Conservation (phyloP, 2,113 vertebrate genomes). For the Clarias batrachus region DNA sequence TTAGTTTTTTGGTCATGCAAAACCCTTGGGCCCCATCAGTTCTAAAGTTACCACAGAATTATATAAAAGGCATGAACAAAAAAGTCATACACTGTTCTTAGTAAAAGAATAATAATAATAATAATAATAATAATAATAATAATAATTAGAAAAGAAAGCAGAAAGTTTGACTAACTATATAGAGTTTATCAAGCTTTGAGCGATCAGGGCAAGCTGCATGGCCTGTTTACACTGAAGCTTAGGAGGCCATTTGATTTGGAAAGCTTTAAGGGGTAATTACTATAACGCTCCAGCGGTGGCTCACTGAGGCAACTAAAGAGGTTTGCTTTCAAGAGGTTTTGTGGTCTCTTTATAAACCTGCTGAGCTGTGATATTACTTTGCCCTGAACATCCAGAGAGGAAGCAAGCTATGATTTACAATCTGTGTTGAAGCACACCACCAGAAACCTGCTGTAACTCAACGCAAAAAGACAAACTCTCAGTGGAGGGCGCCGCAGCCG, state of each 20-base stretch:
- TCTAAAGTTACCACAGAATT: background rate
- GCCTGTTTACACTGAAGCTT: constrained; percentile 54
- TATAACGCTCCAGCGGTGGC: constrained; percentile 43
- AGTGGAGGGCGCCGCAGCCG: constrained; percentile 57
- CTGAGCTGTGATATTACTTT: constrained; percentile 41
- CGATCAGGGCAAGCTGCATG: constrained; percentile 32
- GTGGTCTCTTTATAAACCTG: constrained; percentile 41
- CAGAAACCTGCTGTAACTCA: constrained; percentile 65
- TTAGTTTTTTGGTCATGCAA: constrained; percentile 7
- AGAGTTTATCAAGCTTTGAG: constrained; percentile 26
- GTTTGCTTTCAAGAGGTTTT: constrained; percentile 29
- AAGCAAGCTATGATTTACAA: constrained; percentile 44
- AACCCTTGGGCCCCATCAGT: background rate
- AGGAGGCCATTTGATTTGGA: constrained; percentile 54
- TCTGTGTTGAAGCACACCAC: constrained; percentile 14
- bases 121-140: too few relatives aligned
- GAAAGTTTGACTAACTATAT: constrained; percentile 15
- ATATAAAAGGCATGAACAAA: background rate
- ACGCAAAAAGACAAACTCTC: constrained; percentile 61
- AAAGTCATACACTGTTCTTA: background rate
- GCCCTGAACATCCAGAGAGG: constrained; percentile 6
- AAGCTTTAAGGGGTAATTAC: constrained; percentile 39
- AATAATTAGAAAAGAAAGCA: background rate
- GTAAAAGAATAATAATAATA: background rate
- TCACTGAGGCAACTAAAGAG: constrained; percentile 42